Evolutionary conservation across 2,888 invertebrate genomes (phyloP).

Genomic region (Cheilosia urbana): DNA sequence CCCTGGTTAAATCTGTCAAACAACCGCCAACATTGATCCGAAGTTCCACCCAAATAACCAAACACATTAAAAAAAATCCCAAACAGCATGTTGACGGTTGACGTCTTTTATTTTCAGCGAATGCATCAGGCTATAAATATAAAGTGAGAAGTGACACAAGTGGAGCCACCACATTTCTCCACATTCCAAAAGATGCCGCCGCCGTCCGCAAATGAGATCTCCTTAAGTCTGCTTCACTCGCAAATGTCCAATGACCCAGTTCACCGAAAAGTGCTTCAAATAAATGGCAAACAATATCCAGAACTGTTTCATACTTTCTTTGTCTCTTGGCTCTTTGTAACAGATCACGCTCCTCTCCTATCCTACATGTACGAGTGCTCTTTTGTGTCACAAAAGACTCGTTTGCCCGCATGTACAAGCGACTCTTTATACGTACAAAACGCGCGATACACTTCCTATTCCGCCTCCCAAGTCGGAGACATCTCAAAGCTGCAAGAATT

Average conservation of each 20-base stretch:
- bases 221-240: constrained; percentile 25
- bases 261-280: constrained; percentile 56
- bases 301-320: constrained; percentile 40
- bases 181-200: constrained; percentile 62
- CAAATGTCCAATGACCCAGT: constrained; percentile 66
- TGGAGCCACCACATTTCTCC: constrained; percentile 57
- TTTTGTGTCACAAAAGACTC: constrained; percentile 63
- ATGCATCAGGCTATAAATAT: constrained; percentile 43
- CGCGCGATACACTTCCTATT: constrained; percentile 57
- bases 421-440: constrained; percentile 9
- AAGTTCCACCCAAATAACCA: background rate
- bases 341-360: constrained; percentile 31
- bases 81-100: background rate
- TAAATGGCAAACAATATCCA: constrained; percentile 34
- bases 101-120: constrained; percentile 26
- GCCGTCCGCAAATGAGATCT: constrained; percentile 23
- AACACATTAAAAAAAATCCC: constrained; percentile 1
- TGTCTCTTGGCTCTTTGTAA: constrained; percentile 49
- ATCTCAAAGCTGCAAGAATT: constrained; percentile 37
- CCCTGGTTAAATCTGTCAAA: too few relatives aligned
- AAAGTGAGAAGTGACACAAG: constrained; percentile 70
- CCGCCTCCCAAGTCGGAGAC: constrained; percentile 29
- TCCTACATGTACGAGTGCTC: constrained; percentile 25
- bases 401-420: constrained; percentile 32
- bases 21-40: too few relatives aligned